These are phyloP conservation scores for Chionoecetes opilio DNA, from an alignment of 1,140 invertebrate species.

Conservation along the genomic window DNA sequence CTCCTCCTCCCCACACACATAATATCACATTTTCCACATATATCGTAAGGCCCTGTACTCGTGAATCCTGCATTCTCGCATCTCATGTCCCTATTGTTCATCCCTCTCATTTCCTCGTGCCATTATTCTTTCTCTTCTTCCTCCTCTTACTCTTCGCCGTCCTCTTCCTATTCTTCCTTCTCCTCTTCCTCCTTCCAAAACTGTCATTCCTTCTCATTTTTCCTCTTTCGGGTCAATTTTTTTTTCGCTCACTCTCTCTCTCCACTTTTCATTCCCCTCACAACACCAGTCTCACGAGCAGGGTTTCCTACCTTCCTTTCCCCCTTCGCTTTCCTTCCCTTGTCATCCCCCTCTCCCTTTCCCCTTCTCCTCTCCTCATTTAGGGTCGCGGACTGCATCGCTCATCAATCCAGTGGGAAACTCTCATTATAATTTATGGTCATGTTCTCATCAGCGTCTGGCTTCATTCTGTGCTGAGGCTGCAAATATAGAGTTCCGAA, in stretches of 20 bases:
- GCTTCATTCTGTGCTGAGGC: not conserved
- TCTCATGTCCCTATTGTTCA: not conserved
- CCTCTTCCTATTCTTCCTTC: not conserved
- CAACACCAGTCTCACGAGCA: no score
- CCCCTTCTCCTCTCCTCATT: not conserved
- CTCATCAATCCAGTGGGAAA: not conserved
- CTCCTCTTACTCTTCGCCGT: not conserved
- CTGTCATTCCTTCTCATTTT: not conserved
- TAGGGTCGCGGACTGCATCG: not conserved
- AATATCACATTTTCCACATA: not conserved
- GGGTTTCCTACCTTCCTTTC: not conserved
- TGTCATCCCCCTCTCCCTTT: not conserved
- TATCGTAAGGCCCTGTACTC: not conserved
- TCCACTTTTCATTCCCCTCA: not conserved
- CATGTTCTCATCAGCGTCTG: not conserved
- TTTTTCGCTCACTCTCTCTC: not conserved
- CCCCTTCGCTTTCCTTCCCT: not conserved
- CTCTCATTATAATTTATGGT: constrained; percentile 12
- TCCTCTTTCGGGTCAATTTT: not conserved
- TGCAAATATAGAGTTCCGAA: not conserved
- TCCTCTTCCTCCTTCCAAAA: not conserved
- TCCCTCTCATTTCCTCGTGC: not conserved
- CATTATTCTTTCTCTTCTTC: not conserved
- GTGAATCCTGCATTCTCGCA: not conserved
- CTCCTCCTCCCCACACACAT: not conserved